These are phyloP conservation scores for Bombus polaris DNA, from an alignment of 1,140 invertebrate genomes.

Conservation along the genomic window DNA sequence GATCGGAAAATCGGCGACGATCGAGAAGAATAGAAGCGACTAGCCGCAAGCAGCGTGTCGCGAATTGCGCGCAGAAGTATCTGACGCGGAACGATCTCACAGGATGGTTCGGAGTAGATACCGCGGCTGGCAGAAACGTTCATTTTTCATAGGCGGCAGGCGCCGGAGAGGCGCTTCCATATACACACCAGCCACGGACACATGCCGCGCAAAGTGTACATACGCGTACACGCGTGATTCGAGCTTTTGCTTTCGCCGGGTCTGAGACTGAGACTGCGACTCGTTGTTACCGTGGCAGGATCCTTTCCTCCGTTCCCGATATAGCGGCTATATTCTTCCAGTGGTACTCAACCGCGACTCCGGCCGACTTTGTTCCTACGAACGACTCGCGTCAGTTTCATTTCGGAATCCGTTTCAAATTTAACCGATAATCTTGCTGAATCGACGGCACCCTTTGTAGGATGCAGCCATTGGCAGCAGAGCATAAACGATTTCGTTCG, in stretches of 20 bases:
- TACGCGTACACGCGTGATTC: constrained; percentile 20
- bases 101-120: constrained; percentile 44
- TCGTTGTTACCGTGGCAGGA: constrained; percentile 36
- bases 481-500: background rate
- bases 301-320: constrained; percentile 54
- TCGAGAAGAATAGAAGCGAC: background rate
- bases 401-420: too few relatives aligned
- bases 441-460: background rate
- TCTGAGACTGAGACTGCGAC: constrained; percentile 33
- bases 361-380: background rate
- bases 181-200: constrained; percentile 53
- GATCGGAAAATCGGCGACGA: background rate
- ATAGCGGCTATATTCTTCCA: constrained; percentile 24
- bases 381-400: background rate
- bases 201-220: constrained; percentile 2
- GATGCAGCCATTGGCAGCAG: background rate
- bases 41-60: background rate
- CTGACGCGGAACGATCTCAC: constrained; percentile 57
- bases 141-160: constrained; percentile 79
- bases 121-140: constrained; percentile 72
- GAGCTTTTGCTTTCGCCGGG: constrained; percentile 51
- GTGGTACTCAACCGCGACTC: constrained; percentile 40
- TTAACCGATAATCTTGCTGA: background rate
- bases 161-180: constrained; percentile 77
- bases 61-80: background rate